These are phyloP conservation scores for Megastigmus dorsalis DNA, from an alignment of 2,888 invertebrate species.

Conservation along the genomic window DNA sequence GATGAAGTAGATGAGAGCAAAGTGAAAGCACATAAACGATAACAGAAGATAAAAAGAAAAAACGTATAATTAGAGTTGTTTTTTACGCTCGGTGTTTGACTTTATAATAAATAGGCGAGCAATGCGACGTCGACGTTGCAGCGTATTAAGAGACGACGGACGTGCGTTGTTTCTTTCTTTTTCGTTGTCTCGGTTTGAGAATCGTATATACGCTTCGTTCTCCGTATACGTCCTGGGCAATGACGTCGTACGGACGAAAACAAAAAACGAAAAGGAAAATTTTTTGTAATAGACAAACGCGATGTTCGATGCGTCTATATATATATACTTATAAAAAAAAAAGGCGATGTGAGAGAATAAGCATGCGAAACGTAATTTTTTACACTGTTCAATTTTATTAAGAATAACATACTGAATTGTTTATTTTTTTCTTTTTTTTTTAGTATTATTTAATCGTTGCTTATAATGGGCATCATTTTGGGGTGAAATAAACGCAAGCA, in stretches of 20 bases:
- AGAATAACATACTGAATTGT: too few relatives aligned
- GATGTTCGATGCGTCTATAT: conserved; percentile 61
- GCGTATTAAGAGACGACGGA: conserved; percentile 60
- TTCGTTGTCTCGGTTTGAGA: too few relatives aligned
- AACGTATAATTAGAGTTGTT: conserved; percentile 67
- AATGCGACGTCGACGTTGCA: conserved; percentile 63
- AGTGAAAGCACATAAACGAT: conserved; percentile 55
- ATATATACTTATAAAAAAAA: not conserved
- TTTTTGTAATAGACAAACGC: conserved; percentile 56
- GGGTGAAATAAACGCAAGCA: too few relatives aligned
- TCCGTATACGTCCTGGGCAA: too few relatives aligned
- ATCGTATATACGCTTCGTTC: too few relatives aligned
- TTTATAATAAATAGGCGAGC: conserved; percentile 65
- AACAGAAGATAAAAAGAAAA: conserved; percentile 58
- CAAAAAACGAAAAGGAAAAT: conserved; percentile 58
- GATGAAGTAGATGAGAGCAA: conserved; percentile 10
- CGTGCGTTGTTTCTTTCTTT: too few relatives aligned
- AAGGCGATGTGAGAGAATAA: not conserved
- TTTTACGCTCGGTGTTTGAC: conserved; percentile 73
- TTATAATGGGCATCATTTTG: not conserved
- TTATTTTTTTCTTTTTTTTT: too few relatives aligned
- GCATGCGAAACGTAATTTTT: not conserved
- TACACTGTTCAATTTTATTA: conserved; percentile 3
- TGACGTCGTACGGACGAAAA: conserved; percentile 63
- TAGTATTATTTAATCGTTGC: not conserved